Percentiles rank a stretch among this genome's conserved stretches.
These are phyloP conservation scores for Cataglyphis hispanica DNA, from an alignment of 1,140 invertebrate species.

Conservation along the genomic window DNA sequence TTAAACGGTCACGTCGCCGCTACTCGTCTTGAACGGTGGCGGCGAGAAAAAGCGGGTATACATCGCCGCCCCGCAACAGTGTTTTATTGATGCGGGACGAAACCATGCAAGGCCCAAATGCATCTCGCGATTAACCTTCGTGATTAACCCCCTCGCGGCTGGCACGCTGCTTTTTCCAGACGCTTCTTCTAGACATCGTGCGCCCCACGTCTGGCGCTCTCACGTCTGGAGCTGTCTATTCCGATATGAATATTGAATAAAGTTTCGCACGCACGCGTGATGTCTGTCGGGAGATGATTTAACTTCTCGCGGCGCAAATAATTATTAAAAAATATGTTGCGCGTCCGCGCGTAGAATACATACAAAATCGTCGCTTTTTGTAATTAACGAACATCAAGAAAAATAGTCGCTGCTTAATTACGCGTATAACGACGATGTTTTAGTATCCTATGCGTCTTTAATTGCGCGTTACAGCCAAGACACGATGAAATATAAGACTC, in stretches of 20 bases:
- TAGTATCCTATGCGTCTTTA: not conserved
- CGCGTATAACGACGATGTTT: constrained; percentile 20
- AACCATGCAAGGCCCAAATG: not conserved
- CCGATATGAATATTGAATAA: constrained; percentile 16
- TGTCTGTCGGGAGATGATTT: not conserved
- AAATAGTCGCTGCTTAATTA: constrained; percentile 30
- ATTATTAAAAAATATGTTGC: not conserved
- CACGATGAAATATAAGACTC: constrained; percentile 30
- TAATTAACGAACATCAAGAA: constrained; percentile 1
- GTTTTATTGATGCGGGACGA: constrained; percentile 10
- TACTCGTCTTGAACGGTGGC: constrained; percentile 42
- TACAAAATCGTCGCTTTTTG: not conserved
- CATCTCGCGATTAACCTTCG: constrained; percentile 44
- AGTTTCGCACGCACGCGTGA: not conserved
- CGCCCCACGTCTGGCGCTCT: constrained; percentile 3
- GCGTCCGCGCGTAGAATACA: not conserved
- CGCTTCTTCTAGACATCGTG: not conserved
- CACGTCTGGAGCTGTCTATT: not conserved
- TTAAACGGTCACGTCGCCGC: constrained; percentile 63
- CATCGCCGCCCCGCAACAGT: not conserved
- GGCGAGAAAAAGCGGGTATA: constrained; percentile 22
- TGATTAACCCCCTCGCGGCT: constrained; percentile 29
- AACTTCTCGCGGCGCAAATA: constrained; percentile 6
- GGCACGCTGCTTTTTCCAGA: not conserved
- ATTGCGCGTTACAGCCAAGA: constrained; percentile 4